A percentile compares a stretch with the other conserved stretches of the same genome.
Evolutionary conservation across 2,888 invertebrate species (phyloP).

Genomic region (Metalampra italica): DNA sequence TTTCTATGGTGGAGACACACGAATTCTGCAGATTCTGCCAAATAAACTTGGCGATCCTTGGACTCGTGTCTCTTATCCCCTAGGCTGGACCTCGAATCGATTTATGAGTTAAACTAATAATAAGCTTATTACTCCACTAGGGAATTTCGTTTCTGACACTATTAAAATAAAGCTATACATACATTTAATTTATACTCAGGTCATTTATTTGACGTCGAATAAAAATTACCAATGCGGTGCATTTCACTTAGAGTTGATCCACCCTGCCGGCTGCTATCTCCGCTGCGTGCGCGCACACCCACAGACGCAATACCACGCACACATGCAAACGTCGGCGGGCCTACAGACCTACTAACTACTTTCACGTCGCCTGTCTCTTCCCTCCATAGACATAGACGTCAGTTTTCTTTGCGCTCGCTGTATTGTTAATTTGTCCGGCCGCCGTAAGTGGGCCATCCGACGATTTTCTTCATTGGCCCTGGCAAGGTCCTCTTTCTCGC

Average conservation of each 20-base stretch:
- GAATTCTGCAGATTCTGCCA: too few species aligned
- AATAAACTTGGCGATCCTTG: too few species aligned
- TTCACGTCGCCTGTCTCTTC: conserved; percentile 41
- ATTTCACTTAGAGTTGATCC: conserved; percentile 61
- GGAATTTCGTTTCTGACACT: too few species aligned
- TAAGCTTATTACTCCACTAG: too few species aligned
- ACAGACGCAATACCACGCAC: conserved; percentile 39
- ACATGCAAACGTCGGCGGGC: conserved; percentile 47
- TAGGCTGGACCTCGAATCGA: too few species aligned
- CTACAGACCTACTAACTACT: conserved; percentile 75
- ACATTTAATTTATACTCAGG: too few species aligned
- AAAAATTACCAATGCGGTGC: conserved; percentile 38
- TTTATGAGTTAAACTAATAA: too few species aligned
- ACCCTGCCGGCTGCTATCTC: conserved; percentile 65
- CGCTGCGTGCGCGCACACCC: conserved; percentile 66
- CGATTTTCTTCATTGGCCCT: conserved; percentile 64
- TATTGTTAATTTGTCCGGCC: neutral
- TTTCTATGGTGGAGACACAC: too few species aligned
- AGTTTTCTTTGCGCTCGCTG: conserved; percentile 24
- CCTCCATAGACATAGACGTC: conserved; percentile 26
- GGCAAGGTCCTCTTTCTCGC: conserved; percentile 47
- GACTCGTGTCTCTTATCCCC: too few species aligned
- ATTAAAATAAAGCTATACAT: too few species aligned
- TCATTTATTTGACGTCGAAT: too few species aligned
- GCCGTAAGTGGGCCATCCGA: conserved; percentile 57